Evolutionary conservation across 2,797 vertebrate genomes (phyloP), one percentile per base, ranked within the genome.

Genomic region (Cryptoblepharus egeriae): DNA sequence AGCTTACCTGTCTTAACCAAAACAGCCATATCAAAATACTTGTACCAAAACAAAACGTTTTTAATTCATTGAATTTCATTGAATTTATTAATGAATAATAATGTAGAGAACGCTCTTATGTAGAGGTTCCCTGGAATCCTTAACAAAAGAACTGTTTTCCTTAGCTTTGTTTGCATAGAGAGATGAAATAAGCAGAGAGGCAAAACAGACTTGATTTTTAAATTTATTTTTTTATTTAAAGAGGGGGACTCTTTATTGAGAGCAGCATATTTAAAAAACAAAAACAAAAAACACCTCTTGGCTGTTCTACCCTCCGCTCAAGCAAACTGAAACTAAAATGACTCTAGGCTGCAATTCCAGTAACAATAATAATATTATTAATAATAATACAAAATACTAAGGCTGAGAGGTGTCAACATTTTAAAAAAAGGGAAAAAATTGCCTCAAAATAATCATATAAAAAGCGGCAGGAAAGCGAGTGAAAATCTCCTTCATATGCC

Each of bases 401-500:
- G 80, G 88, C 87, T 86, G 89, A 92, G 90, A 93, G 80, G 81
- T 92, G 90, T 81, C 88, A 89, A 91, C 84, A 2, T 81, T 86
- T 77, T 81, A 80, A 89, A 93, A 81, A 90, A 94, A 35, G 94
- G 88, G 88, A 88, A 63, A 83, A 77, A 79, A 67, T 90, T 86
- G 93, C 92, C 94, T 85, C 78, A 95, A 96, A 68, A 95, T 87
- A 32, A 0, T 93, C 88, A 85, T 93, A 94, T 84, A 94, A 93
- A 91, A 93, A 97, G 94, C 75, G 42, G 75, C 95, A 92, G 92
- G 94, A 96, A 96, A 96, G 95, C 93, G 93, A 91, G 93, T 92
- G 92, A 95, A 96, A 94, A 93, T 96, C 96, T 97, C 98, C 98
- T 98, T 99, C 98, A 97, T 98, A 97, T 95, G 96, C 95, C 96